phyloP scores from a whole-genome alignment of 2,888 invertebrate species.

The Monochamus alternatus region DNA sequence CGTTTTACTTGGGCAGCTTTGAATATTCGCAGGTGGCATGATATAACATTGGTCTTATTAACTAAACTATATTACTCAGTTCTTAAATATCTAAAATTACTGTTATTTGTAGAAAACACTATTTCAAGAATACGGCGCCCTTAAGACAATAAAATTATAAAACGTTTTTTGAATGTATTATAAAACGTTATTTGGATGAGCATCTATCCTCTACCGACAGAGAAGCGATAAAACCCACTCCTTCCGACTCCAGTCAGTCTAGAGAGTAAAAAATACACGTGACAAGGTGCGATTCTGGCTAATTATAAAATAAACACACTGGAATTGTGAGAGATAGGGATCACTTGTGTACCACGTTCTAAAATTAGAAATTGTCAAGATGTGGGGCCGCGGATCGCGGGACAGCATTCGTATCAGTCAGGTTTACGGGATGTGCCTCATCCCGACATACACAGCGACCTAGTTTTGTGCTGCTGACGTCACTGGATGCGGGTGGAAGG shows the following conservation, averaged over 20 bases:
- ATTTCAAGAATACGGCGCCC: no score
- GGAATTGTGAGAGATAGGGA: conserved; percentile 22
- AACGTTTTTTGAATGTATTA: no score
- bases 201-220: neutral
- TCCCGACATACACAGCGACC: conserved; percentile 51
- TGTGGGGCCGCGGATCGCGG: conserved; percentile 26
- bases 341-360: conserved; percentile 22
- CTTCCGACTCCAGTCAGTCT: conserved; percentile 22
- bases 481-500: conserved; percentile 46
- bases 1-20: no score
- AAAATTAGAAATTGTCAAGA: conserved; percentile 34
- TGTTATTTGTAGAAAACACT: no score
- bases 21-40: no score
- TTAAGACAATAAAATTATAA: no score
- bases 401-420: conserved; percentile 30
- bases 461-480: conserved; percentile 54
- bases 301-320: conserved; percentile 35
- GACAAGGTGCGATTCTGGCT: conserved; percentile 27
- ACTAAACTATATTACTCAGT: no score
- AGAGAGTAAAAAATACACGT: conserved; percentile 31
- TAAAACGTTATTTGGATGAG: neutral
- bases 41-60: no score
- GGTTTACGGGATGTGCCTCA: conserved; percentile 30
- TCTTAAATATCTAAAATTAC: no score
- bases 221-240: conserved; percentile 22